phyloP scores from a whole-genome alignment of 2,797 vertebrate genomes.

The Aldrovandia affinis region DNA sequence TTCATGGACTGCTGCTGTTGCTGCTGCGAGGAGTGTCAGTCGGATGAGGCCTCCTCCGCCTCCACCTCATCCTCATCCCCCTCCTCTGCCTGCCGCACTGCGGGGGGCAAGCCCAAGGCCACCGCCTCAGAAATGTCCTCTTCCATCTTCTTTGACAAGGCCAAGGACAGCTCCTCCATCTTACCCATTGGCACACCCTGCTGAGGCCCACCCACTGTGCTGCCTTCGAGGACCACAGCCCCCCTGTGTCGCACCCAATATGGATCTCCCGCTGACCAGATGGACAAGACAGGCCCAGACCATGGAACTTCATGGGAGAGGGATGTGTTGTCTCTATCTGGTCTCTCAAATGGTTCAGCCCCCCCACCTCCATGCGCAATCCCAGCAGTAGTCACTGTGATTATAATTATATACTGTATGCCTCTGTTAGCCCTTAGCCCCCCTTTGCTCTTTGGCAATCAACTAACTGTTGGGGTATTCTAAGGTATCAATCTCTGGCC shows the following conservation, averaged over 20 bases:
- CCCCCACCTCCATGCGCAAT: too few relatives aligned
- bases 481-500: too few relatives aligned
- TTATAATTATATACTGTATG: too few relatives aligned
- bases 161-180: slow-evolving; percentile 72
- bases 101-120: slow-evolving; percentile 73
- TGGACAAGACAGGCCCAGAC: too few relatives aligned
- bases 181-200: slow-evolving; percentile 84
- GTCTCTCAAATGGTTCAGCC: background rate
- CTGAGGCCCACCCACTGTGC: slow-evolving; percentile 61
- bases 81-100: slow-evolving; percentile 47
- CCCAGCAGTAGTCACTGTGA: too few relatives aligned
- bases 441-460: too few relatives aligned
- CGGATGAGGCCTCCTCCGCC: slow-evolving; percentile 52
- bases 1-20: slow-evolving; percentile 96
- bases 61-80: slow-evolving; percentile 50
- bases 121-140: slow-evolving; percentile 61
- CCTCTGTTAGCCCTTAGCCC: too few relatives aligned
- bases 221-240: background rate
- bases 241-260: background rate
- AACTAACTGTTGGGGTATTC: too few relatives aligned
- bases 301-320: background rate
- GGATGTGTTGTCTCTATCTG: background rate
- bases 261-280: background rate
- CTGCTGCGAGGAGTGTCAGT: slow-evolving; percentile 84
- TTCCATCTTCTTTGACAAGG: slow-evolving; percentile 72